Conservation (phyloP, 1,140 invertebrate species). For the Neodiprion fabricii region DNA sequence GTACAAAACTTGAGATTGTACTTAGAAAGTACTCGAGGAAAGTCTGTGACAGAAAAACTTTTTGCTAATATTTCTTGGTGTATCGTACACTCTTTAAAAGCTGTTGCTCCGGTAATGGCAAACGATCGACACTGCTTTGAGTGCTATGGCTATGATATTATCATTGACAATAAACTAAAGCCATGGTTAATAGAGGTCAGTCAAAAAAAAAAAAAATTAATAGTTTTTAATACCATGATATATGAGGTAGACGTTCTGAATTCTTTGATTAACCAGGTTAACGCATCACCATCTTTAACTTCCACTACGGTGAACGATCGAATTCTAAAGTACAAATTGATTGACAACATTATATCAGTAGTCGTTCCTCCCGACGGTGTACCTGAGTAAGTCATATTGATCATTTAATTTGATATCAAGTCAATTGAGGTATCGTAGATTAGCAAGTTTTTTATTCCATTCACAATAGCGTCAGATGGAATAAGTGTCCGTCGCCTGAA, state of each 20-base stretch:
- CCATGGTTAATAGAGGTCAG: conserved; percentile 84
- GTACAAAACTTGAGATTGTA: conserved; percentile 90
- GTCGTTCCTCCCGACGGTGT: conserved; percentile 88
- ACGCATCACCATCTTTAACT: conserved; percentile 92
- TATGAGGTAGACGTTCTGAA: neutral
- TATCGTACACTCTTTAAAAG: conserved; percentile 84
- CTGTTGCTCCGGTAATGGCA: conserved; percentile 78
- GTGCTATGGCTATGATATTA: conserved; percentile 86
- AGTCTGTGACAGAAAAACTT: conserved; percentile 82
- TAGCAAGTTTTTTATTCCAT: conserved; percentile 20
- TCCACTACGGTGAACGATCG: conserved; percentile 95
- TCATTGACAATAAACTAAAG: conserved; percentile 84
- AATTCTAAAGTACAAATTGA: conserved; percentile 94
- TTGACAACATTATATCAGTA: conserved; percentile 93
- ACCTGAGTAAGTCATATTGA: conserved; percentile 74
- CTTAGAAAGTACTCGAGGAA: conserved; percentile 89
- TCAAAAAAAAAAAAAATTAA: conserved; percentile 16
- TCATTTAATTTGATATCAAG: neutral
- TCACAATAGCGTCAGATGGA: conserved; percentile 80
- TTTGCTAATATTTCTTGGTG: conserved; percentile 89
- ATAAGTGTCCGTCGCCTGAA: conserved; percentile 82
- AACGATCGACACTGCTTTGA: conserved; percentile 85
- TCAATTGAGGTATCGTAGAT: too few relatives aligned
- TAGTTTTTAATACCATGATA: neutral
- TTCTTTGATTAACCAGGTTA: conserved; percentile 69